Base-by-base conservation (phyloP, 2,797 vertebrate species). In the Chrosomus eos region DNA sequence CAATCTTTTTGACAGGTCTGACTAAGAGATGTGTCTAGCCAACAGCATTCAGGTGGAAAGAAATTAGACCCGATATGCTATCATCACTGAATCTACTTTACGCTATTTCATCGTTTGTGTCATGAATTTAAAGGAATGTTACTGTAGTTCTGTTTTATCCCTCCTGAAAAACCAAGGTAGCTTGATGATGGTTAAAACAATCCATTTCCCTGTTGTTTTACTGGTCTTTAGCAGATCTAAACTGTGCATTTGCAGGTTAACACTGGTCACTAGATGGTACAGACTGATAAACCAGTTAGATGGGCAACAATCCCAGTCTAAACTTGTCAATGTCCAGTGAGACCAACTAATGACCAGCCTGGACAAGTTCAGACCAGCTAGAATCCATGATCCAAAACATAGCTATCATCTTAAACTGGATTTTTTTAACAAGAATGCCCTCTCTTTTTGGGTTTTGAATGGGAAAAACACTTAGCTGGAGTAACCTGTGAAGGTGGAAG, bases 1-100 rank as follows among this genome's bases (percentile, higher is more conserved):
- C 72, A 64, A 89, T 91, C 82, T 89, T 80, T 87, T 79, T 91
- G 91, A 91, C 88, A 84, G 85, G 75, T 85, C 82, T 88, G 88
- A 90, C 87, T 89, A 78, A 28, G 84, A 80, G 66, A 90, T 77
- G 62, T 53, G 60, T 77, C 83, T 71, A 72, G 36, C 40, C 77
- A 36, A 74, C 75, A 77, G 60, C 53, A 62, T 60, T 60, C 84
- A 83, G 80, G 77, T 87, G 71, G 76, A 77, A 84, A 62, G 31
- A 83, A 85, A 79, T 85, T 81, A 81, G 68, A 79, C 43, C 58
- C 81, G 82, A 88, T 86, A 62, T 55, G 48, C 48, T 75, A 76
- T 77, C 55, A 48, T 33, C n/a, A 51, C 82, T 80, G 79, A 84
- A 85, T 85, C 74, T 82, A 68, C 71, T 85, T 86, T 67, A 62